These are phyloP conservation scores for human (Homo sapiens) DNA, from an alignment of 2,113 vertebrate genomes.

Conservation along the genomic window GRCh38 chrX:46704001-46704500, in stretches of 20 bases:
- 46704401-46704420: not conserved
- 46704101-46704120: not conserved
- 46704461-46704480: constrained; percentile 36
- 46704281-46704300: not conserved
- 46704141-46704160: not conserved
- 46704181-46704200: not conserved
- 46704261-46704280: not conserved
- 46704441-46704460: constrained; percentile 26
- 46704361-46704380: constrained; percentile 29
- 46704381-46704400: constrained; percentile 3
- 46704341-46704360: constrained; percentile 33
- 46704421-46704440: not conserved
- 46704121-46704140: not conserved
- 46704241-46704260: not conserved
- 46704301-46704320: constrained; percentile 33
- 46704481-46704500: constrained; percentile 28
- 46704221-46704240: not conserved
- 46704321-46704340: constrained; percentile 27
- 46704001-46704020: not conserved
- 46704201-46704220: not conserved
- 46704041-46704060: not conserved
- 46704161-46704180: not conserved
- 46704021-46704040: not conserved
- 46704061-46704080: not conserved
- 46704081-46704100: not conserved